These are phyloP conservation scores for Tetramorium simillimum DNA, from an alignment of 1,140 invertebrate species.

Conservation along the genomic window DNA sequence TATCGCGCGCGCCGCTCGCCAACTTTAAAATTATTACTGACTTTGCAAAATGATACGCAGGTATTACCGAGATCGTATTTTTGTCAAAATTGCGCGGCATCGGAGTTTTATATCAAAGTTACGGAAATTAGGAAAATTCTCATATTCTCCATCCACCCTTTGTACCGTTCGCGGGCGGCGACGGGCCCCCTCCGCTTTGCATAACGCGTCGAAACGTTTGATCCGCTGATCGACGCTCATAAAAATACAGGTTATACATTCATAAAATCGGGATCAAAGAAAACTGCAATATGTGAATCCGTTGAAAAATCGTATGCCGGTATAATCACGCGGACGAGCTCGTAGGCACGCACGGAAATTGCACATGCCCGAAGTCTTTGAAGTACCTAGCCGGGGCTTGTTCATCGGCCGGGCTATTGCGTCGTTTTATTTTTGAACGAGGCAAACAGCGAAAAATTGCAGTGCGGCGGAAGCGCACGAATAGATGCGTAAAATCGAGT, in stretches of 20 bases:
- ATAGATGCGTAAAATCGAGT: neutral
- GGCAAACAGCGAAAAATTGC: conserved; percentile 31
- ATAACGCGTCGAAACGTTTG: neutral
- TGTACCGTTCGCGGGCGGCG: neutral
- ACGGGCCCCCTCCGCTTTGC: neutral
- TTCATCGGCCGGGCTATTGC: neutral
- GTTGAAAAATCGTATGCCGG: conserved; percentile 26
- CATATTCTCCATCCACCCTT: neutral
- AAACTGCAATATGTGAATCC: neutral
- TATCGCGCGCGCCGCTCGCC: neutral
- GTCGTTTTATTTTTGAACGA: conserved; percentile 27
- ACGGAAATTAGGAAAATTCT: neutral
- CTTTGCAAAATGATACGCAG: neutral
- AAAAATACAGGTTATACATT: conserved; percentile 2
- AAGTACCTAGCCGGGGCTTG: neutral
- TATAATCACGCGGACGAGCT: neutral
- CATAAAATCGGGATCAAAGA: conserved; percentile 9
- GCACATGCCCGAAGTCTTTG: conserved; percentile 17
- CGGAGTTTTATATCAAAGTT: neutral
- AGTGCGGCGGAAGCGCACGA: neutral
- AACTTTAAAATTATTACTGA: conserved; percentile 14
- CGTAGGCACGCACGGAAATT: conserved; percentile 28
- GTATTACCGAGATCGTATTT: neutral
- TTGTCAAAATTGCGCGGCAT: neutral
- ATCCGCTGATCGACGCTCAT: neutral